Conservation (phyloP, 2,797 vertebrate genomes). For the Pseudochirops cupreus region DNA sequence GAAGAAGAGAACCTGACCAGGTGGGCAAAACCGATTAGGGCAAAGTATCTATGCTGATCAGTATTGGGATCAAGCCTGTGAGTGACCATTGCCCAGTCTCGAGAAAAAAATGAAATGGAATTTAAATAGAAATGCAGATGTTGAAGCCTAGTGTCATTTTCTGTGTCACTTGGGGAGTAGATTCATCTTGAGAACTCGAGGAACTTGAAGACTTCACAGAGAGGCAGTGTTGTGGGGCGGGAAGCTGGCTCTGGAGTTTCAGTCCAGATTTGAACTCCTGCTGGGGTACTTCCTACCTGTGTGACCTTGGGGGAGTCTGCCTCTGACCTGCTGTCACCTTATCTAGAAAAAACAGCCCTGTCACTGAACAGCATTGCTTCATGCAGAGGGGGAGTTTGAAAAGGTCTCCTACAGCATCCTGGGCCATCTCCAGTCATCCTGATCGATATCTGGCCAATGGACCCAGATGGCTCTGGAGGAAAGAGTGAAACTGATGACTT, state of each 20-base stretch:
- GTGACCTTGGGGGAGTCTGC: background rate
- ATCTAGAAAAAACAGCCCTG: background rate
- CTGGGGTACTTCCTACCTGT: background rate
- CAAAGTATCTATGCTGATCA: background rate
- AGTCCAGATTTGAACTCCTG: background rate
- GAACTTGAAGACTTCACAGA: background rate
- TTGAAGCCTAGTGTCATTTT: conserved; percentile 68
- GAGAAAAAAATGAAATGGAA: background rate
- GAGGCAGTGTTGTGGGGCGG: background rate
- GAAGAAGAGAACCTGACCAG: background rate
- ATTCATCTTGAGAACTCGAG: background rate
- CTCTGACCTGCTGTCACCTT: background rate
- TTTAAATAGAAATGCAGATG: conserved; percentile 62
- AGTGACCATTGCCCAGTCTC: background rate
- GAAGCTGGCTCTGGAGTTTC: background rate
- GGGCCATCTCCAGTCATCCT: too few species aligned
- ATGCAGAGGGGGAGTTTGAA: too few species aligned
- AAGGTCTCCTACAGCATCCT: too few species aligned
- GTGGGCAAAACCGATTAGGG: background rate
- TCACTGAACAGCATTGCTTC: too few species aligned
- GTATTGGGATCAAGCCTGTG: background rate
- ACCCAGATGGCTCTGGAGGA: too few species aligned
- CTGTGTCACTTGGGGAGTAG: conserved; percentile 67
- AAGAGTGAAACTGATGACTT: too few species aligned
- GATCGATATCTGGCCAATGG: too few species aligned